These are phyloP conservation scores for Chorisops tibialis DNA, from an alignment of 2,888 invertebrate species.

Conservation along the genomic window DNA sequence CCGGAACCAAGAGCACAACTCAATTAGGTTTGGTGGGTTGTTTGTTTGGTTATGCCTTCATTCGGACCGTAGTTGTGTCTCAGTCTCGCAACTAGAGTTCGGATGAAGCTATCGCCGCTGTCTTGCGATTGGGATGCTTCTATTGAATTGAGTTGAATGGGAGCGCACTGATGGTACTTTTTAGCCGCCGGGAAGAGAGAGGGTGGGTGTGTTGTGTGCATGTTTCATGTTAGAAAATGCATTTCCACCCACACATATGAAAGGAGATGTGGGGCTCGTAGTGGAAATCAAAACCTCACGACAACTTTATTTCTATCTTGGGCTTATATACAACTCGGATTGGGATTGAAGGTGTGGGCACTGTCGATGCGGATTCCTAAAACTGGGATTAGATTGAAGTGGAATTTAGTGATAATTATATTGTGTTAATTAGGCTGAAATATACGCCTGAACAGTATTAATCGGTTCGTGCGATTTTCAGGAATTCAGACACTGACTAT, in stretches of 20 bases:
- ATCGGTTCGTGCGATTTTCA: too few species aligned
- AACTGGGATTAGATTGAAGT: constrained; percentile 19
- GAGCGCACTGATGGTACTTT: neutral
- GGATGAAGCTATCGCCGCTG: constrained; percentile 23
- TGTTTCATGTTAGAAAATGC: neutral
- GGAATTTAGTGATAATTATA: constrained; percentile 22
- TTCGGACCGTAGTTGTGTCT: constrained; percentile 2
- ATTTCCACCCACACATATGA: neutral
- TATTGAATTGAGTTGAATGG: constrained; percentile 15
- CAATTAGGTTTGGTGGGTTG: constrained; percentile 11
- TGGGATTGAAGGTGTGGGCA: too few species aligned
- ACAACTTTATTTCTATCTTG: constrained; percentile 17
- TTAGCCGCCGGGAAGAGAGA: neutral
- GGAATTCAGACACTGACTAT: too few species aligned
- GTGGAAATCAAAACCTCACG: constrained; percentile 27
- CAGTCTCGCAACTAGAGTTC: neutral
- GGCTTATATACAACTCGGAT: neutral
- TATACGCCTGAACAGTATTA: too few species aligned
- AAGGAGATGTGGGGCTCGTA: constrained; percentile 28
- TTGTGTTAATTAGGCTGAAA: constrained; percentile 23
- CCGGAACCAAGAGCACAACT: constrained; percentile 12
- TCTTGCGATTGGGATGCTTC: constrained; percentile 6
- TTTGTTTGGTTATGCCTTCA: constrained; percentile 7
- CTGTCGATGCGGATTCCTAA: neutral
- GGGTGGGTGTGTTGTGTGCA: neutral